phyloP scores from a whole-genome alignment of 2,888 invertebrate species.

The Micropterix aruncella region DNA sequence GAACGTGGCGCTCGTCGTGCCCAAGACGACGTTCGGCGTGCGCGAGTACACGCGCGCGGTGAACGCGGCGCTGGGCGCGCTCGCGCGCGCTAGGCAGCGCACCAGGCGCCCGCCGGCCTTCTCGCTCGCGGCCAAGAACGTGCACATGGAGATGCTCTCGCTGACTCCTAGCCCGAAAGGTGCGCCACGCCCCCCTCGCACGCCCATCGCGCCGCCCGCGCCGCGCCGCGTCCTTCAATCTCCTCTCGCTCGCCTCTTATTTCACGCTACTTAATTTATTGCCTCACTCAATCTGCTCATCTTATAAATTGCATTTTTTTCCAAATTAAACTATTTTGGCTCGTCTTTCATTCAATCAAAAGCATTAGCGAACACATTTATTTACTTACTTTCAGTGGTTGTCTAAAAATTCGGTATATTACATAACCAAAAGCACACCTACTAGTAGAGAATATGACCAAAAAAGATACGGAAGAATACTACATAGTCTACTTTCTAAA shows the following conservation, averaged over 20 bases:
- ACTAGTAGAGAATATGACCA: no score
- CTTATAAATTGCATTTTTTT: no score
- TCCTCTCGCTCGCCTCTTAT: not conserved
- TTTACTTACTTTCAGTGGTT: no score
- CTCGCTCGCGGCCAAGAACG: slow-evolving; percentile 45
- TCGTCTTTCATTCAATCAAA: no score
- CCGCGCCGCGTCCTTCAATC: not conserved
- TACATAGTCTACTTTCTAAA: no score
- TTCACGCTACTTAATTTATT: no score
- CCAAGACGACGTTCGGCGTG: slow-evolving; percentile 46
- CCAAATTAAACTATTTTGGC: no score
- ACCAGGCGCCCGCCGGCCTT: slow-evolving; percentile 49
- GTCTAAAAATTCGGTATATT: no score
- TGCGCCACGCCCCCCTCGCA: slow-evolving; percentile 18
- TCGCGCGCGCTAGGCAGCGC: slow-evolving; percentile 41
- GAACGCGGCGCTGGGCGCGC: slow-evolving; percentile 42
- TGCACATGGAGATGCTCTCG: slow-evolving; percentile 51
- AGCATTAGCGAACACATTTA: no score
- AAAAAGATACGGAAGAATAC: no score
- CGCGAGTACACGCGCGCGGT: slow-evolving; percentile 54
- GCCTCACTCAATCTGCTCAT: no score
- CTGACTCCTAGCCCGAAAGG: slow-evolving; percentile 65
- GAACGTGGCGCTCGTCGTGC: slow-evolving; percentile 44
- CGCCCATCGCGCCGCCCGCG: not conserved
- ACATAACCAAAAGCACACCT: no score